Base-by-base conservation (phyloP, 2,888 invertebrate genomes). In the Clivina fossor region DNA sequence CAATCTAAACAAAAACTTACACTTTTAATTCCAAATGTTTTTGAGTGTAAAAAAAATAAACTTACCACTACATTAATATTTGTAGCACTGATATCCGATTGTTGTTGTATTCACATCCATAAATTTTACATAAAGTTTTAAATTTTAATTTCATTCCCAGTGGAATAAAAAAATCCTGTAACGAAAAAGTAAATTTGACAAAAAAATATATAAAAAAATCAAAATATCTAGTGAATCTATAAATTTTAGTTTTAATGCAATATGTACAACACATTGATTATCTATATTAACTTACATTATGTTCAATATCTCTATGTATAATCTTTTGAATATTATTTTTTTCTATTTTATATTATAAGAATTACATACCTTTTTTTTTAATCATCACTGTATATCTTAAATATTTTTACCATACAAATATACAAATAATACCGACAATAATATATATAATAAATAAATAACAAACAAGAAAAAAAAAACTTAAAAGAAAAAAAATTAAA, bases 221-320 rank as follows among this genome's bases (percentile, higher is more conserved):
- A n/a, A 38, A 43, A 26, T 43, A n/a, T 41, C 40, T 20, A 20
- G 11, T 61, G 61, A 63, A 62, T 68, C 68, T 70, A 69, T 69
- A 69, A 70, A 70, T 66, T 67, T 69, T 68, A 66, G 63, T 71
- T 69, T 69, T 69, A 69, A 51, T 70, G 68, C 68, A 65, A 33
- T 70, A 70, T 71, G 66, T 69, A 71, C 71, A 71, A 71, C 71
- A 71, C 54, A 54, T 54, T 47, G 55, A 46, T 41, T 28, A 19
- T 19, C 32, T 30, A 19, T 18, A n/a, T 38, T 35, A 53, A 24
- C 35, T 53, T 53, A 53, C 38, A 47, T 47, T 54, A 54, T 54
- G 54, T 54, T 54, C 44, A 54, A 37, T 54, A 54, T 54, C 50
- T 46, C 33, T 54, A 54, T 54, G 20, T 46, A 46, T 46, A 46